Percentiles rank a stretch among this genome's conserved stretches.
phyloP scores from a whole-genome alignment of 2,113 vertebrate genomes.

The Rousettus leschenaultii region DNA sequence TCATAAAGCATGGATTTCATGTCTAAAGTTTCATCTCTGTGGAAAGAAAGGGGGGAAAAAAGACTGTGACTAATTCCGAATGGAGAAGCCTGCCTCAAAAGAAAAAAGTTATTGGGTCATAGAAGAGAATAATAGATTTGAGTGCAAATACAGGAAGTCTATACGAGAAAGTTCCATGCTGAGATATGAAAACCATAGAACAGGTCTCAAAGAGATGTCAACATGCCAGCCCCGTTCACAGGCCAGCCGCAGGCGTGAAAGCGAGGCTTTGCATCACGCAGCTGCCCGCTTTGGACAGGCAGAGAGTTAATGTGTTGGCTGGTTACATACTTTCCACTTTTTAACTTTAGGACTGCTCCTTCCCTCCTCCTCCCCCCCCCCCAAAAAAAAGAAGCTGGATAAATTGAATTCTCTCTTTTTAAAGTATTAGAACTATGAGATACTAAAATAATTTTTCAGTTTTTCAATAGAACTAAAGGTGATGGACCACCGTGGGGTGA shows the following conservation, averaged over 20 bases:
- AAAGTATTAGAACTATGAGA: neutral
- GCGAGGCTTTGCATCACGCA: neutral
- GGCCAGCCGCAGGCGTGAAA: neutral
- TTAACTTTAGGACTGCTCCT: neutral
- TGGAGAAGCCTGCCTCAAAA: neutral
- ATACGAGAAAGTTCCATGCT: neutral
- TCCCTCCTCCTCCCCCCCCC: accelerated
- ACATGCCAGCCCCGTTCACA: neutral
- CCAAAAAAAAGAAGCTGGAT: neutral
- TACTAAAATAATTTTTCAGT: neutral
- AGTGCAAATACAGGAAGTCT: neutral
- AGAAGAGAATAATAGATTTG: neutral
- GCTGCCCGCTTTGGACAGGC: neutral
- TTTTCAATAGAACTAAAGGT: neutral
- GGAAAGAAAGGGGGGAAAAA: too few relatives aligned
- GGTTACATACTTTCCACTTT: neutral
- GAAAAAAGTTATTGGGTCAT: neutral
- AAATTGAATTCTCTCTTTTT: neutral
- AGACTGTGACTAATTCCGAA: neutral
- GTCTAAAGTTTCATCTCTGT: neutral
- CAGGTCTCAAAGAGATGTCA: neutral
- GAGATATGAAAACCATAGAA: neutral
- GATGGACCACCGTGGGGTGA: neutral
- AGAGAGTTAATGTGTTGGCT: neutral
- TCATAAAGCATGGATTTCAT: neutral